phyloP scores from a whole-genome alignment of 2,113 vertebrate genomes.

The Dolichallabes microphthalmus region DNA sequence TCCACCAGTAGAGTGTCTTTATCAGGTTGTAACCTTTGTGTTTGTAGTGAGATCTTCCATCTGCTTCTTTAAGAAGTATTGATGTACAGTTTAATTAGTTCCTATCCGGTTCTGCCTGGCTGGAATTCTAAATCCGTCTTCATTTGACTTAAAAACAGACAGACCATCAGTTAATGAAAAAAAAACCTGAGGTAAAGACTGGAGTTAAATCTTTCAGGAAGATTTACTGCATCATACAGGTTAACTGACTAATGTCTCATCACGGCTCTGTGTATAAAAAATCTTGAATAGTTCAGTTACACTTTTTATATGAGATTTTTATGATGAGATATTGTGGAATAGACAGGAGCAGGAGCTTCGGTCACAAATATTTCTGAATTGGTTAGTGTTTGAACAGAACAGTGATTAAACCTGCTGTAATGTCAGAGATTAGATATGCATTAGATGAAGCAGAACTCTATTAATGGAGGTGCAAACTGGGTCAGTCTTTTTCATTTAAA shows the following conservation, averaged over 20 bases:
- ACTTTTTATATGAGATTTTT: background rate
- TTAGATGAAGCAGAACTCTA: background rate
- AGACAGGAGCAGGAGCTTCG: background rate
- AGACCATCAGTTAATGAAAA: background rate
- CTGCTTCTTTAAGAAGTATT: constrained; percentile 1
- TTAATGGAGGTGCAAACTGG: background rate
- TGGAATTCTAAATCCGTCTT: background rate
- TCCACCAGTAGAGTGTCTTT: background rate
- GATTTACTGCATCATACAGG: background rate
- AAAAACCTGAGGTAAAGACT: background rate
- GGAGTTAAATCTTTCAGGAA: background rate
- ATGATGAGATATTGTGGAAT: background rate
- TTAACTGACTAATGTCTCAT: background rate
- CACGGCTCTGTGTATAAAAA: background rate
- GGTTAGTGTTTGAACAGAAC: background rate
- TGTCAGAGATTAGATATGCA: background rate
- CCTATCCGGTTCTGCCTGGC: background rate
- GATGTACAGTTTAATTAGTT: constrained; percentile 19
- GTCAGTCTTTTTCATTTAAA: background rate
- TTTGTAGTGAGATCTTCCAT: background rate
- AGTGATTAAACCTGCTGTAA: background rate
- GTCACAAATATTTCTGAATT: no score
- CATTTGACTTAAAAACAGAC: background rate
- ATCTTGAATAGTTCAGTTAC: background rate
- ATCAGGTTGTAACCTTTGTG: background rate